Base-by-base conservation (phyloP, 2,888 invertebrate genomes). In the Microplitis manilae region DNA sequence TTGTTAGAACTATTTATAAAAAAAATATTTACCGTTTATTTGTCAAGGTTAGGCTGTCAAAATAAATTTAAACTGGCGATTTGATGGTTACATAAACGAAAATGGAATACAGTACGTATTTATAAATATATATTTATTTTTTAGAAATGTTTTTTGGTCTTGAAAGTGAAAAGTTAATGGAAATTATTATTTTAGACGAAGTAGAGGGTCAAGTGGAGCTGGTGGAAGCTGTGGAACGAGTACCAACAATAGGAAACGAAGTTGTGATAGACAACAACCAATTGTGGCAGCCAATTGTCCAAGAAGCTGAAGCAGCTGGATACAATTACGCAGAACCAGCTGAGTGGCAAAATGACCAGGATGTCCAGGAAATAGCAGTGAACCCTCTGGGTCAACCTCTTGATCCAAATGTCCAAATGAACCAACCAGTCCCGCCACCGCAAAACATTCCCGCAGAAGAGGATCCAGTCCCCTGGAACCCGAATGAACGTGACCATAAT, bases 221-320 rank as follows among this genome's bases (percentile, higher is more conserved):
- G 50, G 50, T 72, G 40, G 71, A 72, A 38, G 40, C 61, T 20
- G 17, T 72, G n/a, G 62, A 72, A n/a, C 71, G 71, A 4, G 62
- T 72, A 17, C 71, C 71, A 38, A 62, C n/a, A 20, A 60, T 72
- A n/a, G 71, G 71, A 6, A 72, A 72, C 40, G 71, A 72, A 61
- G 71, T 72, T 17, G 71, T 61, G 30, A 72, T 72, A 17, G 71
- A 72, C 6, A 60, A 61, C 15, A 38, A 40, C 38, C 71, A 61
- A 61, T 39, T 13, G 39, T 62, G 71, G 61, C 60, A 40, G 17
- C 67, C 6, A n/a, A 20, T 17, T 8, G 39, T 38, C 67, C 60
- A 15, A n/a, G n/a, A 15, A 39, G 30, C 39, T 9, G 61, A 72
- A 2, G 61, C 39, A n/a, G 20, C 9, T 50, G 59, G 50, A 30